Evolutionary conservation across 2,888 invertebrate genomes (phyloP), one percentile per base, ranked within the genome.

Genomic region (Trachelus tabidus): DNA sequence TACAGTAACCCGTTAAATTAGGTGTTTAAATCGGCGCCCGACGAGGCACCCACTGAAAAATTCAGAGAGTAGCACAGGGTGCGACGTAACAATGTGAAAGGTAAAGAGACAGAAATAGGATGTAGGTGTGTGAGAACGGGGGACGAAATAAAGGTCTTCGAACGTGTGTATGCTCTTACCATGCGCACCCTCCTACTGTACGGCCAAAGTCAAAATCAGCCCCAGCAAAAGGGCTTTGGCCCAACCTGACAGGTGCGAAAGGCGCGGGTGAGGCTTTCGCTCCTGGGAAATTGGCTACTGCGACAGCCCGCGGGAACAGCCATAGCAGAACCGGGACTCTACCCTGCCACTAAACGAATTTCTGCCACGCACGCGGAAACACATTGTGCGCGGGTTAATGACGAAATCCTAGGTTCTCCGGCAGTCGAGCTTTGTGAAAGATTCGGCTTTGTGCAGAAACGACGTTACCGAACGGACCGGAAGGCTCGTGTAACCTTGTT

Each of bases 401-500:
- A 82, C 80, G 84, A 80, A 80, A 84, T 56, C 56, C 23, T 56
- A 73, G 77, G 79, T 81, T 81, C 81, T 83, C 81, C 76, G 80
- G 79, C 75, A 69, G 75, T 68, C 75, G 73, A 74, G 77, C 74
- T 78, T 37, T 69, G 77, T 73, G 56, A 76, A 71, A 75, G 76
- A 74, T 69, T 34, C 15, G 15, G 23, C 56, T 56, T 56, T 56
- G 56, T 56, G 56, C 56, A 31, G 40, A 23, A 74, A 30, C 73
- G 73, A 77, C 73, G 74, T 71, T 76, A 76, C 69, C 56, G 34
- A 37, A 40, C 74, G 73, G 73, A 79, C 68, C 79, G 75, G 73
- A 78, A 73, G 75, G 75, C 77, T 76, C 78, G 77, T 77, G 80
- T 82, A 86, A 83, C 79, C 78, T 81, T 80, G 77, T 83, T 86